A percentile compares a stretch with the other conserved stretches of the same genome.
Evolutionary conservation across 2,113 vertebrate species (phyloP).

Genomic region (Platysternon megacephalum): DNA sequence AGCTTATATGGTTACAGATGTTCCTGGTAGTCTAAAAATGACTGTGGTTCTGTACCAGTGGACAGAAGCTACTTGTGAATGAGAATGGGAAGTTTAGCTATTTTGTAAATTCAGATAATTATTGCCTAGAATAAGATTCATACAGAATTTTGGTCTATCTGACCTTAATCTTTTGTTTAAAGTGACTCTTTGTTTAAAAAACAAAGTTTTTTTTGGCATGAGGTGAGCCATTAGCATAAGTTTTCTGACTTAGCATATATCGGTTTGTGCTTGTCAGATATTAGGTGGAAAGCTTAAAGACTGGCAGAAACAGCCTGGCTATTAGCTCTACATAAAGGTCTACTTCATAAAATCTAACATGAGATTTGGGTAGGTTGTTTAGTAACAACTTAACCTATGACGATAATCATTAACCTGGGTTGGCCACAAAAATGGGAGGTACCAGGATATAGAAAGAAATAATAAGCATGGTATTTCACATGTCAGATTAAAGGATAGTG

Average conservation of each 20-base stretch:
- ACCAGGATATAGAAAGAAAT: slow-evolving; percentile 11
- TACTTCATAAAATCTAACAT: neutral
- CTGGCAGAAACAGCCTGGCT: neutral
- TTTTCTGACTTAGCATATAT: neutral
- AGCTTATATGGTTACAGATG: slow-evolving; percentile 32
- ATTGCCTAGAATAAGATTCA: neutral
- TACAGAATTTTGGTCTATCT: neutral
- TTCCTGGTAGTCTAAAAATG: slow-evolving; percentile 9
- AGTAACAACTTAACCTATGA: slow-evolving; percentile 19
- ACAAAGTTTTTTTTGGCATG: neutral
- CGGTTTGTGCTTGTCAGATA: neutral
- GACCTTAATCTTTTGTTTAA: neutral
- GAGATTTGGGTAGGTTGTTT: neutral
- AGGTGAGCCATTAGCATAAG: neutral
- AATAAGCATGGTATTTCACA: neutral
- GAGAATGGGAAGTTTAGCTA: neutral
- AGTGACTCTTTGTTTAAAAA: neutral
- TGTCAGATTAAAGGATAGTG: neutral
- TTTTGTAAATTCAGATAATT: slow-evolving; percentile 6
- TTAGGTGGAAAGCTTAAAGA: neutral
- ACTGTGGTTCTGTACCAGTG: slow-evolving; percentile 35
- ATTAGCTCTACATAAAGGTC: neutral
- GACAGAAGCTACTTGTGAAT: neutral
- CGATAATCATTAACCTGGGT: neutral
- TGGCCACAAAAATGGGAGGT: neutral